Evolutionary conservation across 2,888 invertebrate genomes (phyloP).

Genomic region (Latrodectus elegans): DNA sequence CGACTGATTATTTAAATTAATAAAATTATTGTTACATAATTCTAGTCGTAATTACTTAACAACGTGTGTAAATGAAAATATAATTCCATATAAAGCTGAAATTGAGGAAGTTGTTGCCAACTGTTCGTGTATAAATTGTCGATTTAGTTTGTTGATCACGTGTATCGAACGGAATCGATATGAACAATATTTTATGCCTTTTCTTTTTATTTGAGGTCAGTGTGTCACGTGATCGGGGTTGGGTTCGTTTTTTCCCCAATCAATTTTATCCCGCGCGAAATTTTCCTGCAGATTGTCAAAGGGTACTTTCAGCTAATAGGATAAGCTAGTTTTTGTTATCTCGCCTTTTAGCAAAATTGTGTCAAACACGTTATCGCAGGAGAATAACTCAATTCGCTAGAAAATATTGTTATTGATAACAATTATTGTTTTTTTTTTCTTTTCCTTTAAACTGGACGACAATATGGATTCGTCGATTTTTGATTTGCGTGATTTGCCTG

Average conservation of each 20-base stretch:
- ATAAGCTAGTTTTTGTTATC: neutral
- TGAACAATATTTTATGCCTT: neutral
- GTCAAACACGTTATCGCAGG: neutral
- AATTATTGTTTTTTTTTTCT: neutral
- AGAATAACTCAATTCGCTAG: neutral
- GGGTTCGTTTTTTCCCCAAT: slow-evolving; percentile 40
- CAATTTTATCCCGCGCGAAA: neutral
- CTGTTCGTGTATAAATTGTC: no score
- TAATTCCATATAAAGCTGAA: no score
- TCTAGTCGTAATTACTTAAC: no score
- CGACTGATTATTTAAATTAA: no score
- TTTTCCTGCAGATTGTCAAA: slow-evolving; percentile 4
- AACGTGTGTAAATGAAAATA: no score
- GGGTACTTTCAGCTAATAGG: neutral
- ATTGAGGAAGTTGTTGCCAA: no score
- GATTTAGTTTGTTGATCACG: neutral
- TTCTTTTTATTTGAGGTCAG: slow-evolving; percentile 54
- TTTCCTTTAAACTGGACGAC: neutral
- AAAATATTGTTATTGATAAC: neutral
- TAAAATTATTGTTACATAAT: no score
- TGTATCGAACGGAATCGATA: neutral
- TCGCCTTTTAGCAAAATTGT: neutral
- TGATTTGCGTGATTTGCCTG: neutral
- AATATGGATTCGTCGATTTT: neutral
- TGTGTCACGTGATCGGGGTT: slow-evolving; percentile 45